Evolutionary conservation across 2,888 invertebrate genomes (phyloP).

Genomic region (Apoderus coryli): DNA sequence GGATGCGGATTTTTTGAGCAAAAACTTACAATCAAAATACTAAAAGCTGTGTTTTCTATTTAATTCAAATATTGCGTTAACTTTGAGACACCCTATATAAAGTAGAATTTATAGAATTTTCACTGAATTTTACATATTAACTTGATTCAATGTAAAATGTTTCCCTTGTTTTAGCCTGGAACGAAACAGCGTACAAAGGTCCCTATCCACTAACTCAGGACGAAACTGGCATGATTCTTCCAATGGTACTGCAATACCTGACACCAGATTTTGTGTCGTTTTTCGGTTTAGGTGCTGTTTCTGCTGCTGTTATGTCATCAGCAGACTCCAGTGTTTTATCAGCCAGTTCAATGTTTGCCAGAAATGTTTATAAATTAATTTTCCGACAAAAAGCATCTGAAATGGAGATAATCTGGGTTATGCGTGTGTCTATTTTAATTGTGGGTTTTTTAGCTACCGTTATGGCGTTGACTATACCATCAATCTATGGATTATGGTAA

Average conservation of each 20-base stretch:
- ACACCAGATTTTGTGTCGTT: constrained; percentile 94
- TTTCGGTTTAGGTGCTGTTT: constrained; percentile 87
- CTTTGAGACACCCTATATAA: no score
- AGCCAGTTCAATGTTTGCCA: constrained; percentile 97
- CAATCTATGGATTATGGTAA: constrained; percentile 94
- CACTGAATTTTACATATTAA: neutral
- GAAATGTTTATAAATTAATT: constrained; percentile 95
- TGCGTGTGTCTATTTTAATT: constrained; percentile 81
- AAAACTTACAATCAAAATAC: no score
- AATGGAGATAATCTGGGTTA: constrained; percentile 94
- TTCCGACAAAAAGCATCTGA: constrained; percentile 94
- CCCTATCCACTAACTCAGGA: constrained; percentile 56
- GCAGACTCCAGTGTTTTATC: constrained; percentile 97
- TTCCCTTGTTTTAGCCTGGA: constrained; percentile 67
- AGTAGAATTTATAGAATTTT: no score
- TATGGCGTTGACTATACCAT: constrained; percentile 94
- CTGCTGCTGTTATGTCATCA: constrained; percentile 98
- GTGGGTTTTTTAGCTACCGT: constrained; percentile 85
- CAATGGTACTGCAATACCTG: constrained; percentile 91
- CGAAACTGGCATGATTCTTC: constrained; percentile 88
- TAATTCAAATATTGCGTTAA: no score
- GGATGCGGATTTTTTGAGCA: no score
- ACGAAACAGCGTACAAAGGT: constrained; percentile 75
- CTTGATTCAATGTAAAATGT: neutral
- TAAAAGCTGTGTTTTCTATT: no score